Evolutionary conservation across 2,797 vertebrate genomes (phyloP).

Genomic region (Hydrolagus colliei): DNA sequence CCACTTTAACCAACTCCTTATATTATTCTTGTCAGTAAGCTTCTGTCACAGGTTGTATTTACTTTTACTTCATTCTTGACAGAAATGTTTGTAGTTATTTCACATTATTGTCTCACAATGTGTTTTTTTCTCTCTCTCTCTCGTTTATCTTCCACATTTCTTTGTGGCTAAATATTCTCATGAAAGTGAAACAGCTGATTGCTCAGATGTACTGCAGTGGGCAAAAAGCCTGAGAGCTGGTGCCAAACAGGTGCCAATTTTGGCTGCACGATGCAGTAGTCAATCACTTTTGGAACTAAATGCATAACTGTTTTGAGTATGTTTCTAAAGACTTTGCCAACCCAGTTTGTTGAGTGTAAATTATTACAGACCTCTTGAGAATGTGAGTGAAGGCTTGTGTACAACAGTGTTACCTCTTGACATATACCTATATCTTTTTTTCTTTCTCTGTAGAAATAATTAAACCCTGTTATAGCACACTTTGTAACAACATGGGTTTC

Average conservation of each 20-base stretch:
- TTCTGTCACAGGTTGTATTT: not conserved
- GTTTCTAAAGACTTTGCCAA: not conserved
- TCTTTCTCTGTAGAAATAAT: too few species aligned
- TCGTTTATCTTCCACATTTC: not conserved
- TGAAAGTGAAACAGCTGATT: not conserved
- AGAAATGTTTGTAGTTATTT: not conserved
- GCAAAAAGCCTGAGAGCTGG: not conserved
- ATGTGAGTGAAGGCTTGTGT: not conserved
- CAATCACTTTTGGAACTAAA: not conserved
- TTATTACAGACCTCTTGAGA: not conserved
- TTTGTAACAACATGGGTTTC: too few species aligned
- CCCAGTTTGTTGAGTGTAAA: not conserved
- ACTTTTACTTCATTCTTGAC: not conserved
- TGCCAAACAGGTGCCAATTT: conserved; percentile 16
- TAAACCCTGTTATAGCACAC: too few species aligned
- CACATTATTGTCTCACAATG: not conserved
- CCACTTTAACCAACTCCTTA: too few species aligned
- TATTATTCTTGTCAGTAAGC: not conserved
- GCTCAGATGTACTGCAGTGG: not conserved
- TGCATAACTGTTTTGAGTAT: not conserved
- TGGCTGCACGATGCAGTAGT: not conserved
- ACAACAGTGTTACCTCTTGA: not conserved
- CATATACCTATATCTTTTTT: too few species aligned
- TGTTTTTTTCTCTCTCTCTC: not conserved
- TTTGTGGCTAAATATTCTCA: not conserved